Percentiles rank a stretch among this genome's conserved stretches.
phyloP scores from a whole-genome alignment of 2,113 vertebrate species.

The Prietella phreatophila region DNA sequence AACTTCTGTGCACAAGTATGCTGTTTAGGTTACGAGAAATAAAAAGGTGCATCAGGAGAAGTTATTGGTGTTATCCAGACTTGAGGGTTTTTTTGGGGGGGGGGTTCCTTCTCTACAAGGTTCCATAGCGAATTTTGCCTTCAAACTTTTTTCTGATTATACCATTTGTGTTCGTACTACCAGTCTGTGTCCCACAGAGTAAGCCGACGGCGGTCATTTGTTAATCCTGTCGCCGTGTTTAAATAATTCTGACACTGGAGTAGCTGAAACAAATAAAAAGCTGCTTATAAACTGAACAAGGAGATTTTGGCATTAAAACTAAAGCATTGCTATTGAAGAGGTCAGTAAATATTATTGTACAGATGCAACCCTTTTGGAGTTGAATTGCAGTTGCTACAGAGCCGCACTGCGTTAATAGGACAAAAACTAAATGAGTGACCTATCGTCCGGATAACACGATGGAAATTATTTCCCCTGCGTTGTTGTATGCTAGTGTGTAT shows the following conservation, averaged over 20 bases:
- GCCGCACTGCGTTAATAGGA: neutral
- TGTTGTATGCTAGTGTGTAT: conserved; percentile 40
- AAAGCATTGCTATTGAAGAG: neutral
- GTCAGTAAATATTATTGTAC: neutral
- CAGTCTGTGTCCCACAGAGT: neutral
- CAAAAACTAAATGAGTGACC: neutral
- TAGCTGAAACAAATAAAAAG: neutral
- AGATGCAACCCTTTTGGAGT: neutral
- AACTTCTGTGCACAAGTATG: conserved; percentile 12
- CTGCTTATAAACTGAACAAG: neutral
- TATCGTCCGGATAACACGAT: neutral
- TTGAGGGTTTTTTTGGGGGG: too few species aligned
- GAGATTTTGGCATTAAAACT: neutral
- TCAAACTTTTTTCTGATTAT: neutral
- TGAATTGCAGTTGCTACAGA: too few species aligned
- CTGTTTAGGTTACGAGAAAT: neutral
- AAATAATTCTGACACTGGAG: neutral
- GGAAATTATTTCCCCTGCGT: neutral
- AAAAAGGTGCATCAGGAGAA: neutral
- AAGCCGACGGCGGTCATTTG: too few species aligned
- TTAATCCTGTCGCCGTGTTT: neutral
- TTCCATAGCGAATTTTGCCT: neutral
- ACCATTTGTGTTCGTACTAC: too few species aligned
- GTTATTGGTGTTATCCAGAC: neutral
- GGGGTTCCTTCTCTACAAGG: too few species aligned